phyloP scores from a whole-genome alignment of 2,113 vertebrate species.

The Mobula birostris region DNA sequence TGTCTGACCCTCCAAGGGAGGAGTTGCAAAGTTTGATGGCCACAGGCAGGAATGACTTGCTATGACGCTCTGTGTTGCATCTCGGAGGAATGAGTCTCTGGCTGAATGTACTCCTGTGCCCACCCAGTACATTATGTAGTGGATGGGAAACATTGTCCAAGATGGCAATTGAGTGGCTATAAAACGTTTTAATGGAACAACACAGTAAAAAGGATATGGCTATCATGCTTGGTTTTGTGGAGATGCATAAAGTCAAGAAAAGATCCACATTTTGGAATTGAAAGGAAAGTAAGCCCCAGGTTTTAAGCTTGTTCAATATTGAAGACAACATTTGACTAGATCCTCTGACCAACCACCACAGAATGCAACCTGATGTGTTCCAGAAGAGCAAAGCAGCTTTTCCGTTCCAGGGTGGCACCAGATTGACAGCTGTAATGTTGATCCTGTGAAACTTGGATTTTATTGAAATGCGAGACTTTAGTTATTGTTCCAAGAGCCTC shows the following conservation, averaged over 20 bases:
- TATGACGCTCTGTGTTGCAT: no score
- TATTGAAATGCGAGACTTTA: constrained; percentile 7
- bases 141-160: no score
- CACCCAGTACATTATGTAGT: no score
- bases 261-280: neutral
- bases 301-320: no score
- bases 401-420: neutral
- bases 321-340: neutral
- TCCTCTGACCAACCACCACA: neutral
- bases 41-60: no score
- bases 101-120: no score
- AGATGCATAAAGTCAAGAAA: neutral
- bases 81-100: no score
- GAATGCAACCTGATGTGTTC: neutral
- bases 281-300: neutral
- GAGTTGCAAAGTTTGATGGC: no score
- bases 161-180: neutral
- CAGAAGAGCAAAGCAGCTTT: neutral
- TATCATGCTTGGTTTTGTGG: neutral
- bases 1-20: no score
- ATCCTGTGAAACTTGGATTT: neutral
- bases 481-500: neutral
- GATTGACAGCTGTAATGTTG: neutral
- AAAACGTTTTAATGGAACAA: neutral
- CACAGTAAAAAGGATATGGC: neutral